A percentile compares a stretch with the other conserved stretches of the same genome.
phyloP scores from a whole-genome alignment of 2,113 vertebrate species.

The Arothron firmamentum region DNA sequence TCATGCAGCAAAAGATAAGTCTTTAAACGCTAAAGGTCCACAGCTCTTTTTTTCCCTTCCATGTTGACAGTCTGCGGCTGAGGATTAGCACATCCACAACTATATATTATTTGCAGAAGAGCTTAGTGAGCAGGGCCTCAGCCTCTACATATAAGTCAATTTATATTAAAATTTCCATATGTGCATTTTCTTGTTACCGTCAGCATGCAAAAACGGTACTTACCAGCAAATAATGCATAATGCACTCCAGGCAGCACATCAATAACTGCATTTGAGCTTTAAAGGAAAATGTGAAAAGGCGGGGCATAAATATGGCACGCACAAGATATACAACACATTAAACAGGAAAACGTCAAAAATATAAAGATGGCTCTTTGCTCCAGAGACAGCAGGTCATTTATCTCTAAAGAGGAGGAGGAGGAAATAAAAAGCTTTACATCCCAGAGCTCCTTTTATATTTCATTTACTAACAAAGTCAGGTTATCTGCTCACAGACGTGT shows the following conservation, averaged over 20 bases:
- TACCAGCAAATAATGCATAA: conserved; percentile 99
- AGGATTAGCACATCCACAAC: conserved; percentile 95
- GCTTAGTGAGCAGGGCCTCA: conserved; percentile 93
- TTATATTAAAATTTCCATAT: conserved; percentile 99
- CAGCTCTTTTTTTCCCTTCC: conserved; percentile 38
- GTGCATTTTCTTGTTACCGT: conserved; percentile 99
- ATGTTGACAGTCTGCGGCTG: conserved; percentile 68
- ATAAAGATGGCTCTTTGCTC: conserved; percentile 75
- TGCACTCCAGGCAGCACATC: conserved; percentile 91
- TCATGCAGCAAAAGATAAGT: conserved; percentile 76
- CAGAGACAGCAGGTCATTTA: conserved; percentile 74
- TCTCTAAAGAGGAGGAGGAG: conserved; percentile 68
- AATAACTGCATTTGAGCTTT: conserved; percentile 91
- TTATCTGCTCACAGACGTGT: conserved; percentile 64
- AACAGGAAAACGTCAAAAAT: conserved; percentile 82
- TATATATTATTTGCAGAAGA: conserved; percentile 89
- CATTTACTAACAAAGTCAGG: conserved; percentile 74
- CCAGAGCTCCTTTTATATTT: conserved; percentile 63
- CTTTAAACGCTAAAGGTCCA: conserved; percentile 72
- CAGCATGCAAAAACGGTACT: conserved; percentile 99
- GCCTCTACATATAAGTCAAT: conserved; percentile 94
- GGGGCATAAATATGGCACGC: conserved; percentile 65
- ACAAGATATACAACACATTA: conserved; percentile 79
- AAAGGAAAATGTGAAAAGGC: conserved; percentile 87
- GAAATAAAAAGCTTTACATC: conserved; percentile 71